Conservation (phyloP, 2,113 vertebrate genomes). For the Ptilonorhynchus violaceus region DNA sequence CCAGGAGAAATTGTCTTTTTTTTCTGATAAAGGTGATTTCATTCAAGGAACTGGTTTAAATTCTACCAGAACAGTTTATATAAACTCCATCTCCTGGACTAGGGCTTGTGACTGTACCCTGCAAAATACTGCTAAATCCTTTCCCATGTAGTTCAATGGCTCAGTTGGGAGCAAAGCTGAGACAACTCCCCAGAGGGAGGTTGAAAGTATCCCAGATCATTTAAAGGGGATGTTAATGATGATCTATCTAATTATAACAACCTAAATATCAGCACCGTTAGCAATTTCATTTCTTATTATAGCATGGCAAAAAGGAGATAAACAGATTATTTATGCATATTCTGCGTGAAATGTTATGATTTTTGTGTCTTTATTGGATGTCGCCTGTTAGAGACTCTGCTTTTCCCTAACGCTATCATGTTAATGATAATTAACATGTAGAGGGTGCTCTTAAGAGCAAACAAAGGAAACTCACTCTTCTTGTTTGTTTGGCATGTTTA, state of each 20-base stretch:
- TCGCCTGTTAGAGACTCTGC: background rate
- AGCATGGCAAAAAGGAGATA: constrained; percentile 18
- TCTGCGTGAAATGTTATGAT: background rate
- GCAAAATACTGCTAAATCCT: background rate
- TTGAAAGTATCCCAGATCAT: constrained; percentile 12
- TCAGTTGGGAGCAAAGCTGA: background rate
- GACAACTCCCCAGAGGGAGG: background rate
- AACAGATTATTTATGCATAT: constrained; percentile 43
- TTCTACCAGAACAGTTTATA: background rate
- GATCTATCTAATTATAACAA: constrained; percentile 21
- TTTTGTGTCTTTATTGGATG: background rate
- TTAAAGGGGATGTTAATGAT: constrained; percentile 33
- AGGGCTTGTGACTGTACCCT: background rate
- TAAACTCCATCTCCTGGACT: background rate
- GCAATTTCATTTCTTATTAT: constrained; percentile 5
- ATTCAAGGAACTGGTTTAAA: background rate
- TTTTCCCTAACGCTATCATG: background rate
- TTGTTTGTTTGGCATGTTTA: background rate
- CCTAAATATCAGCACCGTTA: background rate
- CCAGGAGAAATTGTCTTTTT: background rate
- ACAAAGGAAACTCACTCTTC: background rate
- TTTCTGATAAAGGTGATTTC: background rate
- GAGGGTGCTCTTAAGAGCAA: background rate
- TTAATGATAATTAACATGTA: background rate
- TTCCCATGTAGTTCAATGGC: background rate